A percentile compares a stretch with the other conserved stretches of the same genome.
These are phyloP conservation scores for Misgurnus anguillicaudatus DNA, from an alignment of 2,113 vertebrate genomes.

Conservation along the genomic window DNA sequence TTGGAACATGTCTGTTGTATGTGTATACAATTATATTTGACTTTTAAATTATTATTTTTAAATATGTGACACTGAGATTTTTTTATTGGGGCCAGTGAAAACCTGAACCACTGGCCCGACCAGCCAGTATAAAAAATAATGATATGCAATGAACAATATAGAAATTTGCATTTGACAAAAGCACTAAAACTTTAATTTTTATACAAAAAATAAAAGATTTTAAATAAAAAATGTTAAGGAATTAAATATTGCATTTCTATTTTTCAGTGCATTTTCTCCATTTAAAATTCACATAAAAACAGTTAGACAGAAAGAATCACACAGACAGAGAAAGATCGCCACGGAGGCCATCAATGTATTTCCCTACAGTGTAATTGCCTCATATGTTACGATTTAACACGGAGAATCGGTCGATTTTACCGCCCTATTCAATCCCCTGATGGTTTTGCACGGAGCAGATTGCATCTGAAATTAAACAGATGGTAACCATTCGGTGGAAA, in stretches of 20 bases:
- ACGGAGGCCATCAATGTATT: conserved; percentile 20
- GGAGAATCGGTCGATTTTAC: conserved; percentile 64
- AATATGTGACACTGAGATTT: no score
- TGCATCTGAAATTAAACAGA: conserved; percentile 77
- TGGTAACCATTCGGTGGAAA: conserved; percentile 72
- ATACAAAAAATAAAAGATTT: no score
- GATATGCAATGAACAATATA: no score
- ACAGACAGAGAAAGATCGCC: conserved; percentile 40
- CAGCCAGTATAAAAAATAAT: no score
- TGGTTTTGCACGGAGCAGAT: conserved; percentile 70
- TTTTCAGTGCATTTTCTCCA: not conserved
- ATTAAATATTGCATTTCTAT: not conserved
- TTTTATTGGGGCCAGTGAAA: no score
- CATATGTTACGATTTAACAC: conserved; percentile 68
- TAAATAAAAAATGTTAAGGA: not conserved
- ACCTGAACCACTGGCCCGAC: no score
- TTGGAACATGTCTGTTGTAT: no score
- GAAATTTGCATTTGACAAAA: no score
- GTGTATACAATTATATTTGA: no score
- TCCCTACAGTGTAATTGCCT: conserved; percentile 60
- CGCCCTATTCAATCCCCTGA: conserved; percentile 66
- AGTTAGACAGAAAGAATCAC: conserved; percentile 47
- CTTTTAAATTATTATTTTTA: no score
- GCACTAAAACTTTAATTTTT: no score
- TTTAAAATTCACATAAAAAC: conserved; percentile 21